Base-by-base conservation (phyloP, 2,113 vertebrate species). In the Crotalus viridis region DNA sequence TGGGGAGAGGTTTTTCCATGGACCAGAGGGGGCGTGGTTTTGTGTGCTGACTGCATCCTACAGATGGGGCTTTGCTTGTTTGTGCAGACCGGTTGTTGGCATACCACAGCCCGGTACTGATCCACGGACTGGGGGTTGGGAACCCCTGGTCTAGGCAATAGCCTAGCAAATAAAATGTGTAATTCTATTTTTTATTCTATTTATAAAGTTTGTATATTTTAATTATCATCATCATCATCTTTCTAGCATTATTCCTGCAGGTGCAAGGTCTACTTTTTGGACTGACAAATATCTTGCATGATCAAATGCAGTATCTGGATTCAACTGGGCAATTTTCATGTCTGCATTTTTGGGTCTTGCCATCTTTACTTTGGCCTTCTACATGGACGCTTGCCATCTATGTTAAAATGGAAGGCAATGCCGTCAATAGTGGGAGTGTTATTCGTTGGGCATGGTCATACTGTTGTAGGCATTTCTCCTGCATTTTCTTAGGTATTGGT, bases 101-200 rank as follows among this genome's bases (percentile, higher is more conserved):
- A 51, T 51, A 7, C 48, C 48, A 9, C 7, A 7, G 48, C 48
- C 48, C 48, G 48, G 48, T 51, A 51, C 48, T 51, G 48, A 7
- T 51, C 8, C 48, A 51, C 48, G 48, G 48, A 51, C 48, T 8
- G 48, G 48, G 48, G 48, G 48, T 51, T 51, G 48, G 8, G 48
- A 0, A 51, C 48, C 8, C 48, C 48, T 51, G 48, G 48, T 51
- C 48, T 51, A 28, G 61, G 61, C 91, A 90, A 90, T 94, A 88
- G 93, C 91, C 92, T 92, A 90, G 91, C 91, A 51, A 95, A 96
- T 24, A 88, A 85, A 85, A n/a, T 57, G 87, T 33, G 59, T 91
- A 94, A 95, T 94, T 89, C 85, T 9, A 19, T 93, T 93, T 94
- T 96, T 87, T 7, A 19, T 93, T 93, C 94, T 96, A 69, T n/a